These are phyloP conservation scores for Temnothorax ravouxi DNA, from an alignment of 2,888 invertebrate genomes.

Conservation along the genomic window DNA sequence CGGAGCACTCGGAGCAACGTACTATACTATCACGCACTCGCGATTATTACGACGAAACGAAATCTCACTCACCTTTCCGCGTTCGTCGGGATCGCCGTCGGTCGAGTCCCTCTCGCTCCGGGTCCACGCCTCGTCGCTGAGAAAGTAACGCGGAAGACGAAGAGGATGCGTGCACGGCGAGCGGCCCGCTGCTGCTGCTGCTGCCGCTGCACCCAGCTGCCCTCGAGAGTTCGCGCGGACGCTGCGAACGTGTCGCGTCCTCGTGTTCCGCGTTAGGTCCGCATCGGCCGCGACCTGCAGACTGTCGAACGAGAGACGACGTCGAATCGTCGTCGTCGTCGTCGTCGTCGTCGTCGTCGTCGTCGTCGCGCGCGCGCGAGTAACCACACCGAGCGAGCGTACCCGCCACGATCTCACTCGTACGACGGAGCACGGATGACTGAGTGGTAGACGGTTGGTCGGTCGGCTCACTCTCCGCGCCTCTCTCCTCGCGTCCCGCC, in stretches of 20 bases:
- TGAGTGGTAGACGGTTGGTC: conserved; percentile 73
- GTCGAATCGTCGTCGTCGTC: conserved; percentile 39
- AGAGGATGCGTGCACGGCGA: not conserved
- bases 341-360: conserved; percentile 53
- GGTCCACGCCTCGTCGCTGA: conserved; percentile 5
- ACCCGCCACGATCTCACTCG: conserved; percentile 77
- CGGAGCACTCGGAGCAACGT: not conserved
- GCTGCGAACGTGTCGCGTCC: conserved; percentile 4
- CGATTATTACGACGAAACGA: not conserved
- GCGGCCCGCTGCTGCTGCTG: not conserved
- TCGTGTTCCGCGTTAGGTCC: not conserved
- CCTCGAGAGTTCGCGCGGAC: not conserved
- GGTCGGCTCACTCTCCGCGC: conserved; percentile 69
- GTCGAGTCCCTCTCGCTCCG: not conserved
- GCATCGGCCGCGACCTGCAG: conserved; percentile 8
- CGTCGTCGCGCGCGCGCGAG: conserved; percentile 63
- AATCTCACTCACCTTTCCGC: not conserved
- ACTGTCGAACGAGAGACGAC: conserved; percentile 20
- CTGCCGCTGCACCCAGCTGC: not conserved
- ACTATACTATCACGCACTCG: not conserved
- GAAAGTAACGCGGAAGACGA: conserved; percentile 37
- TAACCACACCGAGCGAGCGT: conserved; percentile 66
- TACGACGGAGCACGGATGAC: conserved; percentile 83
- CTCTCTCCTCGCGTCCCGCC: conserved; percentile 41
- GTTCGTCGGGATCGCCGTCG: not conserved